Base-by-base conservation (phyloP, 2,888 invertebrate genomes). In the Glaucopsyche alexis region DNA sequence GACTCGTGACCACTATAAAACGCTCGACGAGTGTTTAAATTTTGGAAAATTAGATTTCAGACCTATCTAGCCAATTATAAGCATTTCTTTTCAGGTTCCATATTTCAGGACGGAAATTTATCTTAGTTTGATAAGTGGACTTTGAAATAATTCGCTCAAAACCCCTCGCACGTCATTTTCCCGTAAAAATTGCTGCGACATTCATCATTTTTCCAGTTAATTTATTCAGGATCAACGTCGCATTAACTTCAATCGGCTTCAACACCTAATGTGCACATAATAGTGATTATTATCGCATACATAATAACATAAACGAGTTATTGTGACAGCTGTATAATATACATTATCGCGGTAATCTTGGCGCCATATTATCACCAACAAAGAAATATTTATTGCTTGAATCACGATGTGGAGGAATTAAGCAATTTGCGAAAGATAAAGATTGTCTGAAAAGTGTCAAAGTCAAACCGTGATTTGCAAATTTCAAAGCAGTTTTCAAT, bases 331-430 rank as follows among this genome's bases (percentile, higher is more conserved):
- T 42, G 60, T 47, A 69, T 47, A 19, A 45, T 19, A 45, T 69
- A 29, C 69, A 69, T 49, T 69, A 69, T 69, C 69, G 47, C 14
- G 13, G 6, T 69, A 49, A 69, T 69, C 69, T 69, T 69, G 69
- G 69, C 69, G 69, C 69, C 69, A 8, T 67, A 69, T 49, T 69
- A 69, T 69, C 47, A 19, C 11, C 47, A 69, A 67, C 19, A 67
- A 67, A 67, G 69, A 49, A 69, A 69, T 69, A 69, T 49, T 67
- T 67, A 47, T 47, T 14, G 47, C 7, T 19, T 69, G 69, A 69
- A 29, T 69, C 69, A 69, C 29, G n/a, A 29, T 42, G 42, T 42
- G 40, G 38, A 29, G 29, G 38, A 65, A 38, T 2, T 40, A 4
- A 65, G 69, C 49, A 49, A 49, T 69, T 69, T 69, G 13, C 69